Evolutionary conservation across 2,888 invertebrate genomes (phyloP).

Genomic region (Spisula subtruncata): DNA sequence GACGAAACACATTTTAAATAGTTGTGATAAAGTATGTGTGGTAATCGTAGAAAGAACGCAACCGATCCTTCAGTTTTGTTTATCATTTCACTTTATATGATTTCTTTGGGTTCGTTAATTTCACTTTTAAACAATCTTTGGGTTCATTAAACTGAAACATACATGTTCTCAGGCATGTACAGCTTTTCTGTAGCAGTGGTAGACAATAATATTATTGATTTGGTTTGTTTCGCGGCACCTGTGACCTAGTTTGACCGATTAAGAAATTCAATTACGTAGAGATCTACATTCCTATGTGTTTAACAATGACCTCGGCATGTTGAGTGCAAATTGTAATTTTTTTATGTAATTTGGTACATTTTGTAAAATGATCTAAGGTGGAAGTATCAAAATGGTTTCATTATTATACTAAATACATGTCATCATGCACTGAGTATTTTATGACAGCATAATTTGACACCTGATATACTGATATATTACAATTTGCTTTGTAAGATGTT

Average conservation of each 20-base stretch:
- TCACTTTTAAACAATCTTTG: not conserved
- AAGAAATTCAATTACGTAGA: not conserved
- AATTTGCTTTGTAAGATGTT: not conserved
- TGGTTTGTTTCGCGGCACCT: not conserved
- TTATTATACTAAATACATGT: not conserved
- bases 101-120: constrained; percentile 16
- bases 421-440: constrained; percentile 3
- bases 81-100: not conserved
- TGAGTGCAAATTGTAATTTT: not conserved
- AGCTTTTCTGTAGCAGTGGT: not conserved
- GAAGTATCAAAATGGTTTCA: not conserved
- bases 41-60: not conserved
- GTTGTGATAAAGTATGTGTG: constrained; percentile 7
- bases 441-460: constrained; percentile 2
- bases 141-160: not conserved
- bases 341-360: not conserved
- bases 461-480: constrained; percentile 14
- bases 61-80: not conserved
- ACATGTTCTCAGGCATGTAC: not conserved
- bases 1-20: constrained; percentile 1
- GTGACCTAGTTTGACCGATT: not conserved
- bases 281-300: not conserved
- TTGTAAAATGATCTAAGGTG: not conserved
- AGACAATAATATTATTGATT: not conserved
- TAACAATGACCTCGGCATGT: not conserved